These are phyloP conservation scores for Azemiops feae DNA, from an alignment of 2,113 vertebrate genomes.

Conservation along the genomic window DNA sequence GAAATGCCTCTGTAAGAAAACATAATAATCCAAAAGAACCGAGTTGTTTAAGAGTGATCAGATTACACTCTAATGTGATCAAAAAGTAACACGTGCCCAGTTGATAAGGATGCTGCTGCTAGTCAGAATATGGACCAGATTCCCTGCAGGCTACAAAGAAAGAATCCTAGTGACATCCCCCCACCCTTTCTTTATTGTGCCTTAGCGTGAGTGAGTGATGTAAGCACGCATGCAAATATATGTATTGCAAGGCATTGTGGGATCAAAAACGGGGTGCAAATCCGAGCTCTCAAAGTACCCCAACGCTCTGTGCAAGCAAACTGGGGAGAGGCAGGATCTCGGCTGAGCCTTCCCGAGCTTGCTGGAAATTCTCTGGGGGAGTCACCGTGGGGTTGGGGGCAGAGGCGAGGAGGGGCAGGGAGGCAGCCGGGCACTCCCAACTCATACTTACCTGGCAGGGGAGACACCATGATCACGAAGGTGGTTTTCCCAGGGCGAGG, in stretches of 20 bases:
- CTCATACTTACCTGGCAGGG: conserved; percentile 13
- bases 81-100: no score
- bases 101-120: no score
- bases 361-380: background rate
- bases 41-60: no score
- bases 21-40: no score
- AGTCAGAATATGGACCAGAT: no score
- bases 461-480: background rate
- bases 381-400: background rate
- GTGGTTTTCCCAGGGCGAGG: background rate
- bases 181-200: no score
- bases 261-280: background rate
- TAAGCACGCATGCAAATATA: no score
- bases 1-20: no score
- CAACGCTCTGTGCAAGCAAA: background rate
- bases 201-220: no score
- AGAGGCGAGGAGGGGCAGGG: background rate
- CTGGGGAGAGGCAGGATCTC: background rate
- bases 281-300: background rate
- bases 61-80: no score
- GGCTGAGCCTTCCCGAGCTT: background rate
- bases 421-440: background rate
- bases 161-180: no score
- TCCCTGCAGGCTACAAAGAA: no score
- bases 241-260: background rate